A percentile compares a stretch with the other conserved stretches of the same genome.
These are phyloP conservation scores for Trichonephila inaurata DNA, from an alignment of 1,140 invertebrate species.

Conservation along the genomic window DNA sequence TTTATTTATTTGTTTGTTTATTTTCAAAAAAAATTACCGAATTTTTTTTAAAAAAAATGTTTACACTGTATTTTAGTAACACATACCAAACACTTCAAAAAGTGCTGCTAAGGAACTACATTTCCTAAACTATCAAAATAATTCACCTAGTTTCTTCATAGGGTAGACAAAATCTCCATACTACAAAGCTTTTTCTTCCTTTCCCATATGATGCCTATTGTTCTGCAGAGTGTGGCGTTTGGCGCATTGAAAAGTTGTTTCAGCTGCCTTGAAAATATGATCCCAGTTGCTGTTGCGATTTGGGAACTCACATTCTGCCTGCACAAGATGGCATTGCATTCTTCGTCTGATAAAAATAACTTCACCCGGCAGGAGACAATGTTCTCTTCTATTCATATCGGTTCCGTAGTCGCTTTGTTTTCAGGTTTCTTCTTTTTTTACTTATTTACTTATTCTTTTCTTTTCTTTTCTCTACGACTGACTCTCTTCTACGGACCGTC, in stretches of 20 bases:
- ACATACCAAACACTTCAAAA: no score
- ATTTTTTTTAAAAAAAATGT: no score
- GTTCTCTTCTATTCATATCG: slow-evolving; percentile 77
- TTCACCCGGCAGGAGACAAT: slow-evolving; percentile 70
- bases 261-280: slow-evolving; percentile 60
- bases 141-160: neutral
- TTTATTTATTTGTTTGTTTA: no score
- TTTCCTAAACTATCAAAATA: neutral
- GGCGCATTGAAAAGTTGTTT: slow-evolving; percentile 10
- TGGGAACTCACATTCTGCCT: slow-evolving; percentile 44
- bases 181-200: neutral
- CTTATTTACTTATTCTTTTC: slow-evolving; percentile 20
- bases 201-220: slow-evolving; percentile 21
- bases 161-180: slow-evolving; percentile 1
- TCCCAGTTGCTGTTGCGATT: slow-evolving; percentile 38
- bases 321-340: slow-evolving; percentile 70
- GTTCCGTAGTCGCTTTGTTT: slow-evolving; percentile 69
- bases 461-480: slow-evolving; percentile 30
- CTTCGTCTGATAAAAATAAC: slow-evolving; percentile 76
- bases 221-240: slow-evolving; percentile 10
- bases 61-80: no score
- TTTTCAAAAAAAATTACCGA: no score
- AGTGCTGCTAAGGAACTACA: neutral
- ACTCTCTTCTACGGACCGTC: slow-evolving; percentile 27
- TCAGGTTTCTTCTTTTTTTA: slow-evolving; percentile 58